These are phyloP conservation scores for Euthynnus affinis DNA, from an alignment of 2,797 vertebrate genomes.

Conservation along the genomic window DNA sequence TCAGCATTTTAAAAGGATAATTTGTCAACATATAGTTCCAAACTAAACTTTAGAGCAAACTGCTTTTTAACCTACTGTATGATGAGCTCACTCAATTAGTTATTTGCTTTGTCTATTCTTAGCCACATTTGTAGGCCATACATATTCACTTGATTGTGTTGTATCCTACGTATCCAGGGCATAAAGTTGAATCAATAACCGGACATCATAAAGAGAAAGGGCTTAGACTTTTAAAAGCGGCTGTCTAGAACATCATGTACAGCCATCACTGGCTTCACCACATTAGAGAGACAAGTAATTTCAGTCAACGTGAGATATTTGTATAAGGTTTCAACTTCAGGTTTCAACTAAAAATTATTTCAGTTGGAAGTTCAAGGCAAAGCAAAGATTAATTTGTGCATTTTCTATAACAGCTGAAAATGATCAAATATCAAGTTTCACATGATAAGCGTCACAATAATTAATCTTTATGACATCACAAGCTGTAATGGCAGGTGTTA, in stretches of 20 bases:
- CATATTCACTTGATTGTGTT: neutral
- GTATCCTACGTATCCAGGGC: neutral
- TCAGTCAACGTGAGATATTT: neutral
- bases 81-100: neutral
- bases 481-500: neutral
- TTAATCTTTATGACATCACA: neutral
- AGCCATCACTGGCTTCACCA: neutral
- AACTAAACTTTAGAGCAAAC: neutral
- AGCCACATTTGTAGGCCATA: neutral
- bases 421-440: neutral
- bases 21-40: neutral
- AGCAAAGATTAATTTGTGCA: neutral
- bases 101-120: neutral
- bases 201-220: conserved; percentile 63
- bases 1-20: conserved; percentile 13
- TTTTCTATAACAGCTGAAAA: neutral
- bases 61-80: neutral
- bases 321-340: neutral
- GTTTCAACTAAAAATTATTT: conserved; percentile 2
- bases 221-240: conserved; percentile 14
- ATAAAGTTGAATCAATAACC: conserved; percentile 76
- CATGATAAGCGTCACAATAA: neutral
- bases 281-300: conserved; percentile 6
- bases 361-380: neutral
- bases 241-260: neutral